Conservation (phyloP, 2,888 invertebrate genomes). For the Drosophila mimetica region DNA sequence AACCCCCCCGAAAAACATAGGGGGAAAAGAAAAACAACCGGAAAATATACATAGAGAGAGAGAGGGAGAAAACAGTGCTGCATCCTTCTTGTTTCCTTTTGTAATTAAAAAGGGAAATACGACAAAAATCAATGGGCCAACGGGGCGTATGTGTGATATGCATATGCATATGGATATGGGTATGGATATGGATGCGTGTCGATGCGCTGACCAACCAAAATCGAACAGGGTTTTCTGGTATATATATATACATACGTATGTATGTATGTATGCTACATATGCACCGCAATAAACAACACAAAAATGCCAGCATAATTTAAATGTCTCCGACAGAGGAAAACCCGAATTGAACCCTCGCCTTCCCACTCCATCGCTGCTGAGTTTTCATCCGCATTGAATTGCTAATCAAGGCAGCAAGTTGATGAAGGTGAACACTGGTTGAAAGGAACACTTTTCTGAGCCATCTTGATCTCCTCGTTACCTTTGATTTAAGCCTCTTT, state of each 20-base stretch:
- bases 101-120: constrained; percentile 45
- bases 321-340: constrained; percentile 41
- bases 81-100: constrained; percentile 34
- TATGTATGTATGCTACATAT: too few species aligned
- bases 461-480: constrained; percentile 11
- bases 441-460: background rate
- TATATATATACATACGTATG: too few species aligned
- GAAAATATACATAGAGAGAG: constrained; percentile 10
- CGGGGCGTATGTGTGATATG: constrained; percentile 22
- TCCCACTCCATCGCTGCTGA: background rate
- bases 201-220: constrained; percentile 72
- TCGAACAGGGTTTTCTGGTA: too few species aligned
- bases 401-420: constrained; percentile 59
- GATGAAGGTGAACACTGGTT: constrained; percentile 11
- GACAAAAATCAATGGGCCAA: constrained; percentile 23
- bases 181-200: constrained; percentile 42
- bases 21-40: too few species aligned
- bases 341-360: background rate
- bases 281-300: constrained; percentile 67
- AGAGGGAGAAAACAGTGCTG: constrained; percentile 8
- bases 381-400: constrained; percentile 53
- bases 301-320: constrained; percentile 68
- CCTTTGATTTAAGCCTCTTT: constrained; percentile 14
- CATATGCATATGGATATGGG: constrained; percentile 27
- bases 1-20: background rate